Conservation (phyloP, 1,140 invertebrate species). For the Pomacea maculata region DNA sequence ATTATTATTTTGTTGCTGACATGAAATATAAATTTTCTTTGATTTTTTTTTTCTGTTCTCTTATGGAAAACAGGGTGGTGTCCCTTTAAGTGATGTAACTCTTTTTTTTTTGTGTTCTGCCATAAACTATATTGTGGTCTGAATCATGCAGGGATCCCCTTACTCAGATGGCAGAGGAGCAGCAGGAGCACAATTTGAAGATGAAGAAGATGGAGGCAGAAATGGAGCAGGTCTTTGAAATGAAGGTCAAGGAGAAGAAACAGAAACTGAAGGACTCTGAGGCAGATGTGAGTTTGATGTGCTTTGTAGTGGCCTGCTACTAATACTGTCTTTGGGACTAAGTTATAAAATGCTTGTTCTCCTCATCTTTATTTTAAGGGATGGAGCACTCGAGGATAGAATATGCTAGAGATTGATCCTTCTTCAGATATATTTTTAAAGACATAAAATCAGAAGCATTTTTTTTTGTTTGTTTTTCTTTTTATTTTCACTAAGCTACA, state of each 20-base stretch:
- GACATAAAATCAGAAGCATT: too few species aligned
- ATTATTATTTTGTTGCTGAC: neutral
- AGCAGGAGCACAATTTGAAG: conserved; percentile 92
- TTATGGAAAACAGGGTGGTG: neutral
- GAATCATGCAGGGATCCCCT: conserved; percentile 85
- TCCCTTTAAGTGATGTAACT: too few species aligned
- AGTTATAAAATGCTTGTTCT: too few species aligned
- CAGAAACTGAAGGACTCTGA: conserved; percentile 66
- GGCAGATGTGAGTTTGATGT: conserved; percentile 73
- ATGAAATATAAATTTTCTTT: neutral
- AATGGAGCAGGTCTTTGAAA: conserved; percentile 86
- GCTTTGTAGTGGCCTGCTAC: too few species aligned
- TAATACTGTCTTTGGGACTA: too few species aligned
- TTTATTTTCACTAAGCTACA: too few species aligned
- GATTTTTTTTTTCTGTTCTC: neutral
- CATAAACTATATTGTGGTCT: too few species aligned
- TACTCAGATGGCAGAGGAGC: conserved; percentile 97
- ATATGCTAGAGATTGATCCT: too few species aligned
- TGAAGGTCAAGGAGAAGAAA: conserved; percentile 77
- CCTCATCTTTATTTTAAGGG: too few species aligned
- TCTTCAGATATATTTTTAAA: neutral
- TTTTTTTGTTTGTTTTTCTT: too few species aligned
- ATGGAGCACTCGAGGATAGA: too few species aligned
- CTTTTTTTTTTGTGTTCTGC: too few species aligned
- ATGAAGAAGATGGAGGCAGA: conserved; percentile 73